phyloP scores from a whole-genome alignment of 2,113 vertebrate genomes.

The Etia nguti region DNA sequence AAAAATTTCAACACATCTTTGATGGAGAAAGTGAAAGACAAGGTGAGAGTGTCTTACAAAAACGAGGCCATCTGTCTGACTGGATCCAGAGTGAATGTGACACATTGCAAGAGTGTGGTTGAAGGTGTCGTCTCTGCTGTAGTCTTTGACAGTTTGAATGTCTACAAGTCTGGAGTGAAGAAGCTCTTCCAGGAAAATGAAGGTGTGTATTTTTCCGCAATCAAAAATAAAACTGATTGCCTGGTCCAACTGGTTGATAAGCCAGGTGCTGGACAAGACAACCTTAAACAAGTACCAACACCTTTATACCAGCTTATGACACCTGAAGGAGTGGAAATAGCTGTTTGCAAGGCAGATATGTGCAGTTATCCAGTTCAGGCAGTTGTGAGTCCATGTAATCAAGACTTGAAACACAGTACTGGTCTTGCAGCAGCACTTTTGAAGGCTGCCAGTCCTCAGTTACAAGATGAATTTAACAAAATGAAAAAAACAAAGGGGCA shows the following conservation, averaged over 20 bases:
- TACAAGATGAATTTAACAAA: conserved; percentile 69
- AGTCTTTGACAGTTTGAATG: conserved; percentile 30
- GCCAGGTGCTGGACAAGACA: neutral
- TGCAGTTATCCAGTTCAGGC: conserved; percentile 64
- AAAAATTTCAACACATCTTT: conserved; percentile 30
- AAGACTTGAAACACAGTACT: conserved; percentile 48
- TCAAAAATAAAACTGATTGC: conserved; percentile 61
- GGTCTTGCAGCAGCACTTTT: conserved; percentile 71
- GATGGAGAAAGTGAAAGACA: conserved; percentile 33
- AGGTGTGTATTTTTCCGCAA: conserved; percentile 12
- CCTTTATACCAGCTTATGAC: conserved; percentile 25
- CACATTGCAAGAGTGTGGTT: conserved; percentile 10
- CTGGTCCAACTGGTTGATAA: conserved; percentile 69
- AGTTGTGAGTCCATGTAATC: conserved; percentile 74
- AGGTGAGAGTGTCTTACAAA: conserved; percentile 47
- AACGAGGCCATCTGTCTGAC: conserved; percentile 66
- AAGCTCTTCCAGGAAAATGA: conserved; percentile 70
- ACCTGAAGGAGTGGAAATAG: conserved; percentile 65
- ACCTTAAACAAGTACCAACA: neutral
- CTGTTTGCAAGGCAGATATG: conserved; percentile 72
- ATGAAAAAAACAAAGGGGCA: conserved; percentile 1
- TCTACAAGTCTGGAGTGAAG: conserved; percentile 73
- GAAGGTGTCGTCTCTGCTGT: conserved; percentile 49
- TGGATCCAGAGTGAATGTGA: conserved; percentile 69
- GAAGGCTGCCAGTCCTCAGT: conserved; percentile 72